phyloP scores from a whole-genome alignment of 2,797 vertebrate genomes.

The Macroramphosus scolopax region DNA sequence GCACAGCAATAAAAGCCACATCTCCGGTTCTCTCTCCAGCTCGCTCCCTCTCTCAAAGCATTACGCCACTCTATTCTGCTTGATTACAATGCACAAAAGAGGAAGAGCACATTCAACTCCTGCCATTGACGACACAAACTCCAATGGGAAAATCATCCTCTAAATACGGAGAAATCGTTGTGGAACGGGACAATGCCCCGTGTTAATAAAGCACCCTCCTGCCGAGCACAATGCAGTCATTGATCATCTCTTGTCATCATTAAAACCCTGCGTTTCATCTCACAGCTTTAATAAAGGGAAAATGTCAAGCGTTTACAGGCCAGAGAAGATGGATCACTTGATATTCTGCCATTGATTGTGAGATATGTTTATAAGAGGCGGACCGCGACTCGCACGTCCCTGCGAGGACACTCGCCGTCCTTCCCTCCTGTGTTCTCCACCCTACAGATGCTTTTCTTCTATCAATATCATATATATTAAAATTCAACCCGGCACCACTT shows the following conservation, averaged over 20 bases:
- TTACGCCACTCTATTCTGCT: slow-evolving; percentile 28
- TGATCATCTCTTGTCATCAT: slow-evolving; percentile 64
- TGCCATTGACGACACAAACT: slow-evolving; percentile 23
- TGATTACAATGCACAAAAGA: slow-evolving; percentile 46
- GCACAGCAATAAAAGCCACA: slow-evolving; percentile 29
- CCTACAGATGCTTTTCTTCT: slow-evolving; percentile 1
- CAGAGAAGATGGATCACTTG: slow-evolving; percentile 65
- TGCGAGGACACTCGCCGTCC: slow-evolving; percentile 1
- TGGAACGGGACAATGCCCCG: slow-evolving; percentile 36
- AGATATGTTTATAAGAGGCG: slow-evolving; percentile 58
- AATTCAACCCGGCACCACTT: slow-evolving; percentile 11
- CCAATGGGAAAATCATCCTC: slow-evolving; percentile 46
- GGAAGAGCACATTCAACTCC: slow-evolving; percentile 11
- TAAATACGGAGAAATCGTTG: slow-evolving; percentile 44
- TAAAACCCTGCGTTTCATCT: slow-evolving; percentile 62
- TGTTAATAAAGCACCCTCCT: slow-evolving; percentile 50
- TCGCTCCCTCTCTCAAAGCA: slow-evolving; percentile 10
- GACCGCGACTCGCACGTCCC: slow-evolving; percentile 16
- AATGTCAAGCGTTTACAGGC: slow-evolving; percentile 64
- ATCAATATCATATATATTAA: slow-evolving; percentile 20
- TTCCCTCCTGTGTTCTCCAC: slow-evolving; percentile 6
- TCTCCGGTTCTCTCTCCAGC: slow-evolving; percentile 5
- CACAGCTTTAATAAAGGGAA: slow-evolving; percentile 67
- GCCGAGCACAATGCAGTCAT: slow-evolving; percentile 57
- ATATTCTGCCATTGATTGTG: slow-evolving; percentile 67